Percentiles rank a stretch among this genome's conserved stretches.
phyloP scores from a whole-genome alignment of 2,797 vertebrate species.

The Falco concolor region DNA sequence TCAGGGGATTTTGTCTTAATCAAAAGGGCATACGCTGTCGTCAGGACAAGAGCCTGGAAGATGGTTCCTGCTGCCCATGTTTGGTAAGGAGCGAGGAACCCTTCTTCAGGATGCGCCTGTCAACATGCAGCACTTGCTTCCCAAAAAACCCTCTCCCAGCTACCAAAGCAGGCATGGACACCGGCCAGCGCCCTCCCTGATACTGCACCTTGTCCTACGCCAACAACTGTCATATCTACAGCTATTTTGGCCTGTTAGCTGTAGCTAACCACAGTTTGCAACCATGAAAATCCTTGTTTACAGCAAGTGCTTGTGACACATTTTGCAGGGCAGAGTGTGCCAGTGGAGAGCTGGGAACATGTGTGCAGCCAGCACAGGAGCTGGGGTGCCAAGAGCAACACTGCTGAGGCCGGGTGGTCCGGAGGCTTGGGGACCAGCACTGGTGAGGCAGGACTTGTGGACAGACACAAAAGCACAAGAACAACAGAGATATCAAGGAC shows the following conservation, averaged over 20 bases:
- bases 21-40: neutral
- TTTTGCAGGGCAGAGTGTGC: neutral
- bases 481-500: neutral
- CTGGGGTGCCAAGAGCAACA: rapidly evolving
- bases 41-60: neutral
- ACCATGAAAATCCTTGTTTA: neutral
- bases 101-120: neutral
- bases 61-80: constrained; percentile 40
- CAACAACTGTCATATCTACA: neutral
- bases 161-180: neutral
- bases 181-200: neutral
- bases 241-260: neutral
- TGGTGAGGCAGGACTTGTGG: rapidly evolving
- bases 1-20: neutral
- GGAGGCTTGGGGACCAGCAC: neutral
- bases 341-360: rapidly evolving
- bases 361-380: rapidly evolving
- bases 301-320: neutral
- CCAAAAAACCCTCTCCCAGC: neutral
- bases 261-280: neutral
- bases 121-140: neutral
- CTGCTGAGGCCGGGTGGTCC: neutral
- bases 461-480: neutral
- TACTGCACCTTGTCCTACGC: rapidly evolving
- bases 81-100: neutral